Evolutionary conservation across 2,113 vertebrate species (phyloP), one percentile per base, ranked within the genome.

Genomic region (Suricata suricatta): DNA sequence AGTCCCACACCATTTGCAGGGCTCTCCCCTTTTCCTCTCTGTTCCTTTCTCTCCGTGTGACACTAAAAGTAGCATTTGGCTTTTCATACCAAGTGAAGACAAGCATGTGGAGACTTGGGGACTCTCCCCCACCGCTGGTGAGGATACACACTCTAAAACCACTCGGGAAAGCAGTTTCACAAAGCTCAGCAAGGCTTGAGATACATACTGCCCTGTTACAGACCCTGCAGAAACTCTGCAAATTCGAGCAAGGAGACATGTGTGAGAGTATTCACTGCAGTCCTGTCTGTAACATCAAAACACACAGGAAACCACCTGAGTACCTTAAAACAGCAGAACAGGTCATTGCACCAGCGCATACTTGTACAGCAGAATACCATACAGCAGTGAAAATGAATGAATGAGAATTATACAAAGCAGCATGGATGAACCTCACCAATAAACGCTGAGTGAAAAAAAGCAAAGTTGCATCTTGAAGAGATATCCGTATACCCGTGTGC

Each of bases 231-330:
- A 52, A 44, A 80, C 4, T 0, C 33, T 5, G 14, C 38, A 33
- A 25, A 29, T 0, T 1, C 0, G 35, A 41, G 21, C 31, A 17
- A 69, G 80, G n/a, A 50, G 68, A 0, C 7, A 44, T 0, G 11
- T 7, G 29, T 82, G 68, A 15, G 68, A 33, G 14, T 4, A 11
- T 10, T 11, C 19, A 10, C 60, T 2, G 29, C 5, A 41, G 72
- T n/a, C n/a, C n/a, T 29, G 13, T 27, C 71, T 29, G 7, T 29
- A 76, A 76, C 41, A 4, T 4, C 0, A 0, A 21, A 86, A 47
- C 33, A 47, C 33, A 35, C 0, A 19, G 33, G 89, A 89, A 81
- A 17, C 50, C 68, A 25, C n/a, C 17, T 11, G 7, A 47, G 27
- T 21, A 8, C 25, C 2, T 7, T 35, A 4, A 11, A 31, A 12